Evolutionary conservation across 2,113 vertebrate species (phyloP), one percentile per base, ranked within the genome.

Genomic region (Nipponia nippon): DNA sequence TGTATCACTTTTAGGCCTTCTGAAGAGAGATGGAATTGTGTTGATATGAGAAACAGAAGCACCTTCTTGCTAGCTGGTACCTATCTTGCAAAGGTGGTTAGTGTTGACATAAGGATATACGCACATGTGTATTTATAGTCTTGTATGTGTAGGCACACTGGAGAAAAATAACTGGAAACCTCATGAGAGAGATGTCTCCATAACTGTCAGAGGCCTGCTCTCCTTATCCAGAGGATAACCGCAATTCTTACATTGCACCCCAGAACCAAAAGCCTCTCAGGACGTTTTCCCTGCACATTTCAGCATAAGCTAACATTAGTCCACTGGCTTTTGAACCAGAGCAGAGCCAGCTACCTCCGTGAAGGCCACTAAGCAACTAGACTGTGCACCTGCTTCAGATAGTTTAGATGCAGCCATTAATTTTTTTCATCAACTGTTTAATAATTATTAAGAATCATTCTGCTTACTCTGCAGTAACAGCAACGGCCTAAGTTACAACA

Each of bases 401-500:
- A 85, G 66, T 46, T 91, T 49, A 65, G 49, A 62, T 16, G 21
- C 30, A 89, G 46, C 32, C 75, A 72, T 81, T 89, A 62, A 11
- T 61, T 76, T 56, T 79, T 79, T 85, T 56, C 84, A 87, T 69
- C 13, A 55, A 55, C 34, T 50, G 11, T 56, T 93, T 84, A 97
- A 95, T 93, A 94, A 93, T 76, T 94, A 93, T 90, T 96, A 93
- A 73, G 73, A 89, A 62, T 62, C 53, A 63, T 59, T 78, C 63
- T 47, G 81, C 81, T 91, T 92, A 85, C 58, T 73, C 47, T 36
- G 38, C 89, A 93, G 78, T n/a, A 73, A 53, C 42, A 85, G 65
- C 59, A 87, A 10, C 20, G 67, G 84, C 52, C 90, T 36, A 66
- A 91, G 87, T 66, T 85, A 38, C 42, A 95, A 56, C 63, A 71